Conservation (phyloP, 1,140 invertebrate species). For the Metopolophium dirhodum region DNA sequence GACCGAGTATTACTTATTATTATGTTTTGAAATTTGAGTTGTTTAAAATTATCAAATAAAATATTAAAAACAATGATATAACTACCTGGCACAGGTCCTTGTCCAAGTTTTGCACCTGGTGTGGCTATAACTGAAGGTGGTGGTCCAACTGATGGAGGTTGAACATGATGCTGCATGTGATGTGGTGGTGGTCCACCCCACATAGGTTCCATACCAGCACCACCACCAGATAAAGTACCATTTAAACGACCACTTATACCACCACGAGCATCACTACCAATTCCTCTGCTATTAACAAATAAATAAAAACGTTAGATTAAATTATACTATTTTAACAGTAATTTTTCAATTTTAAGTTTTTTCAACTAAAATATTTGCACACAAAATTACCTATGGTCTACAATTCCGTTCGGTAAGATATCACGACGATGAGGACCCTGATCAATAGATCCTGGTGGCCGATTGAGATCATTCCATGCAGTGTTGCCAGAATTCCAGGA, state of each 20-base stretch:
- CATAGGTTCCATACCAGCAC: constrained; percentile 67
- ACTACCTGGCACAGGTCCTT: constrained; percentile 52
- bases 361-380: not conserved
- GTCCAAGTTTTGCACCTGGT: constrained; percentile 49
- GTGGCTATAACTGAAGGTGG: constrained; percentile 60
- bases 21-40: not conserved
- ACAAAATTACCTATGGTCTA: constrained; percentile 63
- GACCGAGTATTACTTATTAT: not conserved
- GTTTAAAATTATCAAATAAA: not conserved
- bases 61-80: not conserved
- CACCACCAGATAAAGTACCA: constrained; percentile 62
- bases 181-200: constrained; percentile 72
- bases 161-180: constrained; percentile 65
- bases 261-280: constrained; percentile 68
- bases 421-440: constrained; percentile 69
- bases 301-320: not conserved
- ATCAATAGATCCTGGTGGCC: constrained; percentile 48
- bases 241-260: constrained; percentile 79
- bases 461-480: constrained; percentile 60
- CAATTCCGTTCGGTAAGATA: constrained; percentile 67
- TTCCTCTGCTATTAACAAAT: constrained; percentile 59
- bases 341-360: not conserved
- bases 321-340: not conserved
- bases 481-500: constrained; percentile 65
- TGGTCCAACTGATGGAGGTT: constrained; percentile 62